Percentiles rank a stretch among this genome's conserved stretches.
These are phyloP conservation scores for Eclectus roratus DNA, from an alignment of 2,113 vertebrate species.

Conservation along the genomic window DNA sequence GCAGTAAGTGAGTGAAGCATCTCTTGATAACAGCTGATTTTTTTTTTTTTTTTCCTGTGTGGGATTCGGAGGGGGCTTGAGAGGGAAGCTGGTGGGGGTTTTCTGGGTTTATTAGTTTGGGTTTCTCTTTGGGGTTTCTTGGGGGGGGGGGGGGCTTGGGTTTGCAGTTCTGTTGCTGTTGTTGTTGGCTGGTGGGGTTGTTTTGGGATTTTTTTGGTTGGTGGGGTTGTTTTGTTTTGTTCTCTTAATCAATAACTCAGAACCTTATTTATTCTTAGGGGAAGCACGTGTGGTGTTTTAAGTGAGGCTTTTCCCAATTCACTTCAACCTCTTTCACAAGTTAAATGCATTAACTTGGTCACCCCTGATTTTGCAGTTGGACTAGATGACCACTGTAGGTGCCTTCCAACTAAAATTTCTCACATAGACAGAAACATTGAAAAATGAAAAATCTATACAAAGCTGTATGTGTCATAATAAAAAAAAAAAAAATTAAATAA, in stretches of 20 bases:
- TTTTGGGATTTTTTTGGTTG: too few species aligned
- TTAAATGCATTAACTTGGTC: neutral
- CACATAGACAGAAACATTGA: neutral
- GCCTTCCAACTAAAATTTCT: neutral
- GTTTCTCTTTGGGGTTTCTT: neutral
- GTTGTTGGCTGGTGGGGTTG: neutral
- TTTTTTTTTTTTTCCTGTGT: neutral
- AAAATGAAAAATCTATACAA: neutral
- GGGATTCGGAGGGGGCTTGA: neutral
- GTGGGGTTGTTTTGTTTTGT: neutral
- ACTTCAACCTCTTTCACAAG: neutral
- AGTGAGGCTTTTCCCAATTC: neutral
- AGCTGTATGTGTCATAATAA: neutral
- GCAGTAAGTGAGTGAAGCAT: neutral
- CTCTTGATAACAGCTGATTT: neutral
- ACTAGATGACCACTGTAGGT: neutral
- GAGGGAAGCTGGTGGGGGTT: neutral
- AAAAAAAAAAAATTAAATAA: too few species aligned
- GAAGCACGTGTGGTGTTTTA: neutral
- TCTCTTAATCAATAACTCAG: neutral
- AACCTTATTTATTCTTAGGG: neutral
- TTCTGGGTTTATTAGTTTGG: neutral
- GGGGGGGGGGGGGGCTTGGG: too few species aligned
- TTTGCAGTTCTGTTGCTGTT: too few species aligned
- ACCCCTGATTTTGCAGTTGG: neutral